phyloP scores from a whole-genome alignment of 2,888 invertebrate species.

The Leucoma salicis region DNA sequence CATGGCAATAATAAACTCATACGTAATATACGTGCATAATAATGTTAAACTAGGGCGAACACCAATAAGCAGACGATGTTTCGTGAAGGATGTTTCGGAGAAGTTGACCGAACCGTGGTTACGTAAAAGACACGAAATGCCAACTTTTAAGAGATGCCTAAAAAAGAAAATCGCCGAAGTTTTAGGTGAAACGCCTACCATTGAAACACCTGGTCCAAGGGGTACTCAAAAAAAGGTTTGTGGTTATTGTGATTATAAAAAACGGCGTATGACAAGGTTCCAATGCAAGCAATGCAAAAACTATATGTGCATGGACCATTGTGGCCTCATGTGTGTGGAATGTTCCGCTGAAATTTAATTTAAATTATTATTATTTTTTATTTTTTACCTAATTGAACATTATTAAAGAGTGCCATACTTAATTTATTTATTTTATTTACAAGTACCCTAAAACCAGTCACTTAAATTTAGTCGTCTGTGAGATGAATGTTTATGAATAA shows the following conservation, averaged over 20 bases:
- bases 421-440: conserved; percentile 1
- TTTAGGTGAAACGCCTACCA: conserved; percentile 12
- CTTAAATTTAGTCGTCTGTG: conserved; percentile 12
- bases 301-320: conserved; percentile 5
- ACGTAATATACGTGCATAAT: background rate
- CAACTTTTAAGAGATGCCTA: conserved; percentile 16
- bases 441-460: conserved; percentile 4
- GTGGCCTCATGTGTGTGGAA: conserved; percentile 7
- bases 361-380: conserved; percentile 3
- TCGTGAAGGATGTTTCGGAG: conserved; percentile 11
- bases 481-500: conserved; percentile 12
- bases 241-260: conserved; percentile 9
- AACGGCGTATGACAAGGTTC: conserved; percentile 11
- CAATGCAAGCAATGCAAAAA: conserved; percentile 12
- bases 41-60: conserved; percentile 8
- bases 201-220: conserved; percentile 7
- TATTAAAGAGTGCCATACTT: conserved; percentile 6
- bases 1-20: background rate
- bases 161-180: conserved; percentile 13
- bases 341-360: conserved; percentile 1
- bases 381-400: conserved; percentile 5
- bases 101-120: conserved; percentile 14
- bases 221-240: conserved; percentile 11
- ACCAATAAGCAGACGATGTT: conserved; percentile 6
- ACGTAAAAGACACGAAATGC: conserved; percentile 13